Evolutionary conservation across 2,888 invertebrate species (phyloP), one percentile per base, ranked within the genome.

Genomic region (Lysandra bellargus): DNA sequence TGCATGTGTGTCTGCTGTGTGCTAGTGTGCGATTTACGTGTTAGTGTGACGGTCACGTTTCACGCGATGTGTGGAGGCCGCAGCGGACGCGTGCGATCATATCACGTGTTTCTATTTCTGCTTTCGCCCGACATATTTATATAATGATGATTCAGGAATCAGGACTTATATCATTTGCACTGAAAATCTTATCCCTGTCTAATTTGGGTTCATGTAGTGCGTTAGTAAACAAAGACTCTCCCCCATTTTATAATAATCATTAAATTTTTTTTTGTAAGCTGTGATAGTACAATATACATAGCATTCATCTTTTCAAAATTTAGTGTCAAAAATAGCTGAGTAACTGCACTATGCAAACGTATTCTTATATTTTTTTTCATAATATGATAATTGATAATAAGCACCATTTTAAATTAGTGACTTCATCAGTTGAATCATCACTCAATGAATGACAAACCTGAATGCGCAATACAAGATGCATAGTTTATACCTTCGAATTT

Each of bases 1-100:
- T 37, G 40, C 44, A 53, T 79, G 83, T 84, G 82, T 30, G 23
- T 79, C 80, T 78, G 82, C 79, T 74, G 57, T 44, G 79, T 81
- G 80, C 81, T 80, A 83, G 87, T 86, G 87, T 82, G 87, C 79
- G 83, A 80, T 81, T 30, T 85, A 87, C 82, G 87, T 79, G 83
- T 80, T 82, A 82, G 83, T 83, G 83, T 72, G 82, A 61, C 84
- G 85, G 92, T 93, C 93, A 94, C 94, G 94, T 94, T 93, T 90
- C 81, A 85, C 88, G 88, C 88, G 93, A 91, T 90, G 92, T 92
- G 92, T 90, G 86, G 88, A 87, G 87, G 87, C 85, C 88, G 87
- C 84, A 84, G 83, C 83, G 83, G 85, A 80, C 83, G 83, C 84
- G 84, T 84, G 87, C 88, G 49, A 87, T 88, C 88, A 86, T 86